These are phyloP conservation scores for Karalla daura DNA, from an alignment of 2,797 vertebrate genomes.

Conservation along the genomic window DNA sequence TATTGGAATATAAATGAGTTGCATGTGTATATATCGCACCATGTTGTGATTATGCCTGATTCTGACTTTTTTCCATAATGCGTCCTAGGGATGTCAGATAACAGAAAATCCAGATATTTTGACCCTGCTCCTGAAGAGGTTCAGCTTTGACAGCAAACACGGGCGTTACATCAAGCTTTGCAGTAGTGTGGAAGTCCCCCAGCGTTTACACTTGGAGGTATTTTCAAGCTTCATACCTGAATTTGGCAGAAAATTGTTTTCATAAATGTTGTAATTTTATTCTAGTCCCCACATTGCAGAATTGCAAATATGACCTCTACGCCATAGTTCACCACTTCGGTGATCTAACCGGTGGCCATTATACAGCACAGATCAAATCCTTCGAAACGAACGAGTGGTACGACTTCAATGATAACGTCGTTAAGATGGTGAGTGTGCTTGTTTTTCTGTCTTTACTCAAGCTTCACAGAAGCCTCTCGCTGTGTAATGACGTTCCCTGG, in stretches of 20 bases:
- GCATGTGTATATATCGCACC: too few relatives aligned
- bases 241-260: background rate
- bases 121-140: constrained; percentile 81
- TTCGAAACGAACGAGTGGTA: constrained; percentile 76
- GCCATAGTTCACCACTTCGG: constrained; percentile 78
- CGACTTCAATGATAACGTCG: constrained; percentile 68
- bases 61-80: background rate
- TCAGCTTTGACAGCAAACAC: constrained; percentile 67
- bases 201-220: constrained; percentile 48
- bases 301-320: constrained; percentile 72
- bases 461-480: background rate
- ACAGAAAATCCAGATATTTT: constrained; percentile 66
- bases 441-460: background rate
- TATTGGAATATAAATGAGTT: too few relatives aligned
- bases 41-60: too few relatives aligned
- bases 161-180: constrained; percentile 69
- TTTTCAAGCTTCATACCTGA: background rate
- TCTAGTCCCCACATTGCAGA: constrained; percentile 34
- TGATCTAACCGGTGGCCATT: constrained; percentile 73
- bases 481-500: accelerated
- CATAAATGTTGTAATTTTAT: background rate
- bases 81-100: constrained; percentile 65
- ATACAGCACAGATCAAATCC: constrained; percentile 73
- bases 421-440: constrained; percentile 56
- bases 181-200: constrained; percentile 62